Percentiles rank a stretch among this genome's conserved stretches.
Evolutionary conservation across 2,113 vertebrate species (phyloP).

Genomic region (Garra rufa): DNA sequence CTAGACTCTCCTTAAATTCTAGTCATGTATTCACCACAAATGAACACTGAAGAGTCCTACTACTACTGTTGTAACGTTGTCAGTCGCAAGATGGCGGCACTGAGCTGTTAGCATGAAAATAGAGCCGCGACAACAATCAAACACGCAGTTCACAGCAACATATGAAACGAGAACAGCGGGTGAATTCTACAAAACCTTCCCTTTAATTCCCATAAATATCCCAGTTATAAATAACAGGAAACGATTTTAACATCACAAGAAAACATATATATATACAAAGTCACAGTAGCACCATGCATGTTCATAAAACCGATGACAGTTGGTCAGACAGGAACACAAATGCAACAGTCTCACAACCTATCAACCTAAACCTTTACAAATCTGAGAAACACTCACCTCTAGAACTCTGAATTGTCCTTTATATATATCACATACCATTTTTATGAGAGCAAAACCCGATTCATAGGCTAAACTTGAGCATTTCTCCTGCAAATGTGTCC

Average conservation of each 20-base stretch:
- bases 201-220: conserved; percentile 56
- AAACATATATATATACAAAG: conserved; percentile 47
- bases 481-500: conserved; percentile 5
- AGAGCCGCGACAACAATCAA: not conserved
- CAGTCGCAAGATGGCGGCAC: conserved; percentile 1
- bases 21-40: not conserved
- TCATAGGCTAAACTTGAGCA: accelerated
- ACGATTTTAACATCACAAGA: conserved; percentile 17
- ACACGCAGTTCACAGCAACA: not conserved
- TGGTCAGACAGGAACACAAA: conserved; percentile 27
- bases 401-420: not conserved
- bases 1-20: not conserved
- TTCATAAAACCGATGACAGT: conserved; percentile 38
- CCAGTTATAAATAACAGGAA: conserved; percentile 40
- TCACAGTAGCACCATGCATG: conserved; percentile 53
- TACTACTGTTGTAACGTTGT: not conserved
- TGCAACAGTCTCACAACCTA: conserved; percentile 31
- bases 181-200: conserved; percentile 37
- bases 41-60: not conserved
- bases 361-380: conserved; percentile 33
- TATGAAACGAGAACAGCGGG: not conserved
- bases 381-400: not conserved
- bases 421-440: not conserved
- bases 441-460: not conserved
- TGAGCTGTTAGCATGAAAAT: not conserved